Conservation (phyloP, 2,113 vertebrate species). For the Laterallus jamaicensis region DNA sequence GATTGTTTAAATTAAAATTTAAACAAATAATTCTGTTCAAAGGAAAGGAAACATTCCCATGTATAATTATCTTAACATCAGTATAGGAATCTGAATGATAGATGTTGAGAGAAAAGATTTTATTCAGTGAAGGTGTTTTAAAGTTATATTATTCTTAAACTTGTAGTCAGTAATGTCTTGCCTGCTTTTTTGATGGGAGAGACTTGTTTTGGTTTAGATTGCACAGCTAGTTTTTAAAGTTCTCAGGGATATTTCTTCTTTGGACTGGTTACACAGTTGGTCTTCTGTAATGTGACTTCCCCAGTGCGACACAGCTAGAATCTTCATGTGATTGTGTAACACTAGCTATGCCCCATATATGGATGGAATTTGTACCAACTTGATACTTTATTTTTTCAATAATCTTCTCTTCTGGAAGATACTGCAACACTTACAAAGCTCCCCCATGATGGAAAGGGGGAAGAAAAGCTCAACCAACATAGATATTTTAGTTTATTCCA, state of each 20-base stretch:
- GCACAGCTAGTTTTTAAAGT: neutral
- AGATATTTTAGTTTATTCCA: neutral
- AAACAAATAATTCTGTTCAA: neutral
- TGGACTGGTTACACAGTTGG: neutral
- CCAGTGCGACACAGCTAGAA: neutral
- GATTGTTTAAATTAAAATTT: neutral
- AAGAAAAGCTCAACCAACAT: neutral
- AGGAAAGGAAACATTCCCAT: neutral
- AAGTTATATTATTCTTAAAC: neutral
- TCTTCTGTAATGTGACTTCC: neutral
- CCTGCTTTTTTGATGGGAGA: neutral
- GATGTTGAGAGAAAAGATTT: neutral
- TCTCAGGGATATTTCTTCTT: neutral
- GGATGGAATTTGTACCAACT: neutral
- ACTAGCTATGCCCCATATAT: neutral
- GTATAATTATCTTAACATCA: neutral
- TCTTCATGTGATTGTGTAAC: neutral
- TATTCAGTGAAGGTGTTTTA: neutral
- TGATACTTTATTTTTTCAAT: neutral
- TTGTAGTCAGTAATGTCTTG: neutral
- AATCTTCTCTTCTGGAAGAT: neutral
- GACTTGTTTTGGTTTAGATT: neutral
- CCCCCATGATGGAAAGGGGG: fast-evolving
- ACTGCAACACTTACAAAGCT: neutral
- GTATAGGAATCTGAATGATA: neutral